Base-by-base conservation (phyloP, 2,888 invertebrate genomes). In the Drosophila greeni region DNA sequence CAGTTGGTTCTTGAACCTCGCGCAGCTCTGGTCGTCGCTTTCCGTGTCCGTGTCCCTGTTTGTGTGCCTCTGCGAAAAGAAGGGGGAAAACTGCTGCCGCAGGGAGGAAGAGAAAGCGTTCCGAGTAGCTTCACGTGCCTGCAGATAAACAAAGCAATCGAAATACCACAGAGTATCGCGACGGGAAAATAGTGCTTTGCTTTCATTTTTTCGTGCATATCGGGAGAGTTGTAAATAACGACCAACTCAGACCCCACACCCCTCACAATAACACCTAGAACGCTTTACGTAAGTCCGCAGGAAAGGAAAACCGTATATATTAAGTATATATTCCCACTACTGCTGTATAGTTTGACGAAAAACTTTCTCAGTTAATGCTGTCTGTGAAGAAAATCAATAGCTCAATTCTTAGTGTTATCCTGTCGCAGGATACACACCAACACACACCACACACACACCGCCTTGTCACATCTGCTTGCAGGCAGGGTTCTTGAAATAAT, bases 1-100 rank as follows among this genome's bases (percentile, higher is more conserved):
- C 68, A 81, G 86, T 86, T 76, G 70, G 76, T 74, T 74, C 74
- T 76, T 79, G n/a, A 80, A 77, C 78, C 74, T 76, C 81, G 77
- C 77, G 72, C 74, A 75, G 72, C 76, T 75, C 72, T 75, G 75
- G 74, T 79, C 78, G 74, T 77, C 55, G 52, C 48, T 62, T 42
- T 36, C 39, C 42, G 49, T 31, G 48, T 45, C 45, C 45, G 45
- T 45, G 45, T 31, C 26, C 53, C 29, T 47, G 36, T 40, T n/a
- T 18, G 12, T 31, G 54, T 62, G 60, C 24, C 39, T 5, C 33
- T 33, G 54, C 47, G 45, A 36, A 40, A 36, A 36, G n/a, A 29
- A 29, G 39, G 51, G 40, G 60, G 64, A 57, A 47, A 49, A 56
- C 24, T 39, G 42, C 16, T 43, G 36, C 29, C 40, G 20, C 47